Evolutionary conservation across 2,113 vertebrate species (phyloP).

Genomic region (Hyperopisus bebe): DNA sequence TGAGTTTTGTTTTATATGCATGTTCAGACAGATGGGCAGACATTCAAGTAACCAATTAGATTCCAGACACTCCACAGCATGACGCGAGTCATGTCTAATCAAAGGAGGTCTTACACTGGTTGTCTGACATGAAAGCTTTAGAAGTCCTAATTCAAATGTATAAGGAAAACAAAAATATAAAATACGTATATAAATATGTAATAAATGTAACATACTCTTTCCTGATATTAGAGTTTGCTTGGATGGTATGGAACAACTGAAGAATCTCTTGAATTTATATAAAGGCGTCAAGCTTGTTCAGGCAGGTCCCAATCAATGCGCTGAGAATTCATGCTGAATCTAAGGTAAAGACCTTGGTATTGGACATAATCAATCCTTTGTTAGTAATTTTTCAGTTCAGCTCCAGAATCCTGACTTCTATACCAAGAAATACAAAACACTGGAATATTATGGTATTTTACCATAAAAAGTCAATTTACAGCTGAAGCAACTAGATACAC

Average conservation of each 20-base stretch:
- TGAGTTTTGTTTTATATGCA: not conserved
- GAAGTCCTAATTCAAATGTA: not conserved
- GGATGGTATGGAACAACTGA: conserved; percentile 26
- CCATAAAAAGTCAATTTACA: not conserved
- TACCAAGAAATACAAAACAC: not conserved
- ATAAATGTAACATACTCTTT: conserved; percentile 46
- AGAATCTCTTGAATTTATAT: conserved; percentile 18
- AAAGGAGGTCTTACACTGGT: conserved; percentile 51
- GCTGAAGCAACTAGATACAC: not conserved
- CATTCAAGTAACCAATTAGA: not conserved
- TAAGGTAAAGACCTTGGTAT: not conserved
- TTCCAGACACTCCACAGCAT: conserved; percentile 35
- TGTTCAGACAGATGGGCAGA: not conserved
- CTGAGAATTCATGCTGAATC: not conserved
- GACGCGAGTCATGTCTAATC: conserved; percentile 51
- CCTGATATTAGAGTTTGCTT: conserved; percentile 19
- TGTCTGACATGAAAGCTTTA: conserved; percentile 44
- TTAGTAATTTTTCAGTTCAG: not conserved
- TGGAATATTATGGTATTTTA: not conserved
- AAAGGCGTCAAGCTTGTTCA: conserved; percentile 11
- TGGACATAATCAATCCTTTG: not conserved
- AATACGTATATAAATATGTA: conserved; percentile 47
- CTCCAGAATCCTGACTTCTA: not conserved
- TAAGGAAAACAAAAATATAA: not conserved
- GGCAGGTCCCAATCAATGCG: not conserved